Conservation (phyloP, 2,797 vertebrate species). For the Ctenochaetus hawaiiensis region DNA sequence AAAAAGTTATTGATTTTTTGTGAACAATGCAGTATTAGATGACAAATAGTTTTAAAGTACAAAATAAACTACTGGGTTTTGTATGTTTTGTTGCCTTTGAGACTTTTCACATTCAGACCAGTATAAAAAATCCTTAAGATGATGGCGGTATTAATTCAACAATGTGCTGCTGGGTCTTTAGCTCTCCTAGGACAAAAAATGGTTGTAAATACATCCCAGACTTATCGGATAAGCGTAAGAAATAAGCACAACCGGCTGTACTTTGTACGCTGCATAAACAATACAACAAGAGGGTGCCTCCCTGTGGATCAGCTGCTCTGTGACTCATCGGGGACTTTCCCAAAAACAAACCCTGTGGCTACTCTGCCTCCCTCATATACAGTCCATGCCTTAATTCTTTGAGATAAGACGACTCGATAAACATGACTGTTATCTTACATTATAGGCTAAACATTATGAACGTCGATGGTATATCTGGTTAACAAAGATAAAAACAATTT, state of each 20-base stretch:
- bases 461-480: background rate
- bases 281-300: constrained; percentile 6
- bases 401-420: background rate
- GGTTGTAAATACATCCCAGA: background rate
- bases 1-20: background rate
- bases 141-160: background rate
- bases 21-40: background rate
- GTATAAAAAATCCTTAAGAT: background rate
- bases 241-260: background rate
- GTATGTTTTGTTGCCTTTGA: background rate
- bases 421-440: background rate
- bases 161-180: background rate
- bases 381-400: background rate
- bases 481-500: background rate
- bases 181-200: background rate
- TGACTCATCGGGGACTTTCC: constrained; percentile 72
- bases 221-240: background rate
- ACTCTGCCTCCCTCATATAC: background rate
- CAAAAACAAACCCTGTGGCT: background rate
- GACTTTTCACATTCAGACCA: too few relatives aligned
- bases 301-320: constrained; percentile 38
- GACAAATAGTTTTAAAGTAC: background rate
- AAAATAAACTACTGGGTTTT: background rate
- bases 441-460: background rate
- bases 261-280: constrained; percentile 34